Base-by-base conservation (phyloP, 2,113 vertebrate genomes). In the Scortum barcoo region DNA sequence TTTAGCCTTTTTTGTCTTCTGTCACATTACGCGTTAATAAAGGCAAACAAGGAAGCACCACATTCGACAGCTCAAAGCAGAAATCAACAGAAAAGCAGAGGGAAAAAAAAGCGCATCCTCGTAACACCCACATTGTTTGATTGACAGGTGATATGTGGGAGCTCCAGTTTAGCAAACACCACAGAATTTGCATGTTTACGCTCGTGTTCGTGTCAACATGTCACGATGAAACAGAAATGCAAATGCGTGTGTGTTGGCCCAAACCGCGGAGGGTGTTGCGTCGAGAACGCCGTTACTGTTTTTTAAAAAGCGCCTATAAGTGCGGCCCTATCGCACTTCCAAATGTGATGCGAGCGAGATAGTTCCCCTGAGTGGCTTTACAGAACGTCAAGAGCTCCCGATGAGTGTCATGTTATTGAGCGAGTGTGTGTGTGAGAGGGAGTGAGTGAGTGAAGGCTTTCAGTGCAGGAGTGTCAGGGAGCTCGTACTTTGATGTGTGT, bases 401-500 rank as follows among this genome's bases (percentile, higher is more conserved):
- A 36, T 14, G 74, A 76, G 80, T 67, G 83, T 56, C 53, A 5
- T 36, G 69, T 77, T 76, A 68, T 44, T 71, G 77, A 73, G 60
- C 16, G 70, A 30, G 76, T 5, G 46, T 9, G 53, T 12, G 73
- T 7, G 61, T 50, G 60, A 20, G 22, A 22, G 66, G 20, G 61
- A 20, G 8, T 16, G 28, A 6, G 46, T 67, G 86, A 28, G 65
- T 19, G 54, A 71, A 66, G 17, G 67, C 54, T 57, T 80, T 66
- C 5, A 24, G 19, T 28, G 76, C 42, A 20, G 26, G 13, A 62
- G 72, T 65, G 69, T 80, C 54, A 24, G 63, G 72, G 65, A 62
- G 67, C 9, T 44, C 36, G 48, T 65, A 16, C 85, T 91, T 79
- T 81, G 73, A 87, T 88, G 81, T 78, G 78, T 80, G 70, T 71